phyloP scores from a whole-genome alignment of 2,113 vertebrate genomes.

The Empidonax alnorum region DNA sequence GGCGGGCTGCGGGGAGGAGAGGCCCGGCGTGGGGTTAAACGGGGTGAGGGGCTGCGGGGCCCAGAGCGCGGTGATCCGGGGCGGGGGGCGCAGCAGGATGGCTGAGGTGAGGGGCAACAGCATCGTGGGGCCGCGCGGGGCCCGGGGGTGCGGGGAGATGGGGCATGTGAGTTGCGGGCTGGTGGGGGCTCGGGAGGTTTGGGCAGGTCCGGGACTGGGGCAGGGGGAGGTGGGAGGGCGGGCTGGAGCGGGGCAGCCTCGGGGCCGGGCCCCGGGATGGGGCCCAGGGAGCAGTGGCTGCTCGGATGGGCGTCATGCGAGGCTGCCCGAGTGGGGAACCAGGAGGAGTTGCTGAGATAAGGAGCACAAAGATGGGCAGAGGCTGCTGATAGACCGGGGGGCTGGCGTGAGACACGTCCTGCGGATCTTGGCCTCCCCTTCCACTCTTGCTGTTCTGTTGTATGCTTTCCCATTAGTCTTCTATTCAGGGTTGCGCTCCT shows the following conservation, averaged over 20 bases:
- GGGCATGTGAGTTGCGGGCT: background rate
- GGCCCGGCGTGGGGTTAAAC: background rate
- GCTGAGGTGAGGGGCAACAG: background rate
- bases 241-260: background rate
- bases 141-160: background rate
- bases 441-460: background rate
- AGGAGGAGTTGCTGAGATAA: background rate
- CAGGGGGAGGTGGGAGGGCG: background rate
- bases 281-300: background rate
- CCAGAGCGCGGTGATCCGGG: background rate
- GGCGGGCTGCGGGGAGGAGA: too few relatives aligned
- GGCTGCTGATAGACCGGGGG: background rate
- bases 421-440: background rate
- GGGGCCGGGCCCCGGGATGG: background rate
- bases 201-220: background rate
- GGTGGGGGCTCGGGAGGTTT: background rate
- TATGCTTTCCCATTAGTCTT: background rate
- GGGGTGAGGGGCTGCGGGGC: background rate
- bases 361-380: slow-evolving; percentile 17
- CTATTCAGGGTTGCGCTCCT: background rate
- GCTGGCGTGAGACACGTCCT: background rate
- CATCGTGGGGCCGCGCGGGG: background rate
- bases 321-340: background rate
- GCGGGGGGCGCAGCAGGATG: background rate
- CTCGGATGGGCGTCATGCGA: background rate